These are phyloP conservation scores for Ibycter americanus DNA, from an alignment of 2,797 vertebrate species.

Conservation along the genomic window DNA sequence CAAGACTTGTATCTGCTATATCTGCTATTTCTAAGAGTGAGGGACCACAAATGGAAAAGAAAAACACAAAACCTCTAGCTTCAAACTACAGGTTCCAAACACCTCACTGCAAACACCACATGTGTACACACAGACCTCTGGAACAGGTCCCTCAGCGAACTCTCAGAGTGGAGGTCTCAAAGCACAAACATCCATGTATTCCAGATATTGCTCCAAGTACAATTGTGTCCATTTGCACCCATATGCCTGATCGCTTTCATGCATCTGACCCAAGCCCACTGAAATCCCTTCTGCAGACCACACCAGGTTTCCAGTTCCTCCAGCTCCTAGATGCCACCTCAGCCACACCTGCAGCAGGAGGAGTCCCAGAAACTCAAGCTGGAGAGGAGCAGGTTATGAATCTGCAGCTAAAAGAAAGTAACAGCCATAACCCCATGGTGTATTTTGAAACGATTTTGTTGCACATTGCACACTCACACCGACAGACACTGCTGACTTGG, in stretches of 20 bases:
- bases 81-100: background rate
- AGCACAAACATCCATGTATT: background rate
- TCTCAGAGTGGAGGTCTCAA: background rate
- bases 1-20: background rate
- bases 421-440: background rate
- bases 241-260: accelerated
- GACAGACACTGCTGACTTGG: background rate
- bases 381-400: background rate
- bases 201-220: background rate
- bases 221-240: background rate
- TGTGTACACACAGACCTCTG: background rate
- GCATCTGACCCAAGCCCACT: background rate
- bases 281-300: background rate
- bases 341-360: background rate
- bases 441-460: background rate
- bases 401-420: slow-evolving; percentile 7
- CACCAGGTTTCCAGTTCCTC: background rate
- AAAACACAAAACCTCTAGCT: background rate
- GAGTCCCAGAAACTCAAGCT: background rate
- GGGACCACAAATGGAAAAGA: background rate
- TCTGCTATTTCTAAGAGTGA: background rate
- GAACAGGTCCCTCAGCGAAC: background rate
- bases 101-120: background rate
- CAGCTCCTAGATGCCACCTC: background rate
- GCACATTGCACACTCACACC: background rate